Conservation (phyloP, 2,797 vertebrate genomes). For the Crax fasciolata region DNA sequence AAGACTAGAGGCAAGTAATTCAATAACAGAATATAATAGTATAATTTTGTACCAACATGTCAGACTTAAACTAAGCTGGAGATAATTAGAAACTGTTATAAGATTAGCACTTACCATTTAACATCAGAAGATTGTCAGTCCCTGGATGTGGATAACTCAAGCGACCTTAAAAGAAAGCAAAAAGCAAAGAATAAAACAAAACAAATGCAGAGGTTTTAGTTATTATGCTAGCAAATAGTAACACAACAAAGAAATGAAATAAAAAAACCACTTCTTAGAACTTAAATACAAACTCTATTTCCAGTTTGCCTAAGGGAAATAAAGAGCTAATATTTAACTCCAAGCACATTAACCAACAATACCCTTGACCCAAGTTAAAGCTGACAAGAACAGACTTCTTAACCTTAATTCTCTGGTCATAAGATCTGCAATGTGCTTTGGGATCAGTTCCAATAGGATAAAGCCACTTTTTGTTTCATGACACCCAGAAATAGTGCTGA, state of each 20-base stretch:
- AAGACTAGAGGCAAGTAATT: constrained; percentile 48
- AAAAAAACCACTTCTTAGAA: constrained; percentile 20
- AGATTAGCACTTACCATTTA: constrained; percentile 93
- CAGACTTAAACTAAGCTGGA: constrained; percentile 59
- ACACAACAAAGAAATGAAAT: background rate
- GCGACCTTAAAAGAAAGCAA: constrained; percentile 87
- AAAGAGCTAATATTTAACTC: constrained; percentile 76
- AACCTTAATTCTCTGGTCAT: constrained; percentile 73
- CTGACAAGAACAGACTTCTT: constrained; percentile 76
- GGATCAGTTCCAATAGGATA: constrained; percentile 73
- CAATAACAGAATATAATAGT: constrained; percentile 31
- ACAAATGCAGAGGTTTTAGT: constrained; percentile 39
- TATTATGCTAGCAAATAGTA: background rate
- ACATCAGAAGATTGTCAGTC: constrained; percentile 96
- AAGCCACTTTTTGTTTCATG: constrained; percentile 72
- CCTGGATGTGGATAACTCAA: constrained; percentile 96
- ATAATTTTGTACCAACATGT: constrained; percentile 54
- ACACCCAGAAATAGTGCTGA: constrained; percentile 71
- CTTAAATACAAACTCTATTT: constrained; percentile 33
- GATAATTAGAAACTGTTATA: constrained; percentile 70
- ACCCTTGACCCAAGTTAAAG: constrained; percentile 75
- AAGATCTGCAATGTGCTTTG: constrained; percentile 74
- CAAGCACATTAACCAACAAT: constrained; percentile 72
- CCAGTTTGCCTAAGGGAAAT: constrained; percentile 65
- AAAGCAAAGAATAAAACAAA: constrained; percentile 35